Evolutionary conservation across 2,888 invertebrate species (phyloP).

Genomic region (Petrolisthes cinctipes): DNA sequence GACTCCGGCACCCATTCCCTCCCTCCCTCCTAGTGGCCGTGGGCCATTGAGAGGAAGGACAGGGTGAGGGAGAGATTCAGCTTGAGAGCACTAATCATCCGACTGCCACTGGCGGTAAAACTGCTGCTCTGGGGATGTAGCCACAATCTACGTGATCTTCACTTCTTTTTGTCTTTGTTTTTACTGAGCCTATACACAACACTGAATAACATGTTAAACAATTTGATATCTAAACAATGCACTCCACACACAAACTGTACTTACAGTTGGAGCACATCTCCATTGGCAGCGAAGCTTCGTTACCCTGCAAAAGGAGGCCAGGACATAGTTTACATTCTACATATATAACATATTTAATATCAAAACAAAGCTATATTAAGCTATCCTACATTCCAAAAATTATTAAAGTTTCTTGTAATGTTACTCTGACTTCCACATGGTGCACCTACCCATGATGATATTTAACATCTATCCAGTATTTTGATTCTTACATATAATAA

Average conservation of each 20-base stretch:
- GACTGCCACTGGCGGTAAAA: background rate
- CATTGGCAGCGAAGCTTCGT: constrained; percentile 95
- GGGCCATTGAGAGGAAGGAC: background rate
- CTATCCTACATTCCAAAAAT: too few species aligned
- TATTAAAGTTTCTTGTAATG: too few species aligned
- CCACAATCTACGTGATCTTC: background rate
- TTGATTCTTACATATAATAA: too few species aligned
- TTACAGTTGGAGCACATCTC: constrained; percentile 96
- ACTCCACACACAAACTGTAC: constrained; percentile 71
- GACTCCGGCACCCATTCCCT: background rate
- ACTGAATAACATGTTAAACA: constrained; percentile 57
- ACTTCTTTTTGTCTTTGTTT: background rate
- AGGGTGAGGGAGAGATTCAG: background rate
- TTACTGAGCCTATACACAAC: constrained; percentile 44
- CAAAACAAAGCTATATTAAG: too few species aligned
- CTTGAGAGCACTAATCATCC: background rate
- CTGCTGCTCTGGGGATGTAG: background rate
- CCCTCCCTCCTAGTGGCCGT: background rate
- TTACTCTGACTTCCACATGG: too few species aligned
- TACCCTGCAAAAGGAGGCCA: constrained; percentile 80
- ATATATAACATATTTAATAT: too few species aligned
- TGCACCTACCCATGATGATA: too few species aligned
- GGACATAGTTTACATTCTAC: background rate
- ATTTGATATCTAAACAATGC: constrained; percentile 39
- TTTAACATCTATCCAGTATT: too few species aligned